Evolutionary conservation across 2,113 vertebrate species (phyloP).

Genomic region (Cavia porcellus): DNA sequence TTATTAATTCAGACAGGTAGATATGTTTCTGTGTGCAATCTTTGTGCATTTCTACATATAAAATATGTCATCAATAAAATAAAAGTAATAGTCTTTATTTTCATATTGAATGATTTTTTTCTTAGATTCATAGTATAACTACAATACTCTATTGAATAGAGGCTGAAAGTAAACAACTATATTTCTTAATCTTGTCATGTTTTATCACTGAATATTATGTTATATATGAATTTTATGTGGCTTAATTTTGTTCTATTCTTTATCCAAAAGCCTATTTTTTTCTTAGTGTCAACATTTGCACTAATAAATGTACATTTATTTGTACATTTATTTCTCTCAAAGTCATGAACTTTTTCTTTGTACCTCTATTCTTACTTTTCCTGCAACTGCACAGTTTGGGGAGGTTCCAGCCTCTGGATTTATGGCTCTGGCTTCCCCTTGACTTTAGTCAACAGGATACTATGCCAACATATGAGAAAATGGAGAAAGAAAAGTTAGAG

Average conservation of each 20-base stretch:
- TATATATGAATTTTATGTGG: background rate
- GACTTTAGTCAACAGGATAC: background rate
- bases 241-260: background rate
- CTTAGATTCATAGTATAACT: background rate
- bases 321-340: background rate
- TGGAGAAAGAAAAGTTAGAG: background rate
- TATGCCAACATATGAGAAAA: background rate
- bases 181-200: background rate
- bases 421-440: background rate
- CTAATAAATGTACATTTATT: background rate
- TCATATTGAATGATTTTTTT: background rate
- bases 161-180: background rate
- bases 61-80: background rate
- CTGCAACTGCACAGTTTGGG: background rate
- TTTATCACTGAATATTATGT: background rate
- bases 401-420: background rate
- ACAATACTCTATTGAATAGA: background rate
- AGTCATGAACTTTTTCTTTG: background rate
- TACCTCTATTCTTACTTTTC: background rate
- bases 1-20: background rate
- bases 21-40: background rate
- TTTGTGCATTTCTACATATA: background rate
- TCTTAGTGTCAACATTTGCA: background rate
- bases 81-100: background rate
- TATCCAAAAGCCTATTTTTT: background rate